Conservation (phyloP, 2,113 vertebrate species). For the Oryzias javanicus region DNA sequence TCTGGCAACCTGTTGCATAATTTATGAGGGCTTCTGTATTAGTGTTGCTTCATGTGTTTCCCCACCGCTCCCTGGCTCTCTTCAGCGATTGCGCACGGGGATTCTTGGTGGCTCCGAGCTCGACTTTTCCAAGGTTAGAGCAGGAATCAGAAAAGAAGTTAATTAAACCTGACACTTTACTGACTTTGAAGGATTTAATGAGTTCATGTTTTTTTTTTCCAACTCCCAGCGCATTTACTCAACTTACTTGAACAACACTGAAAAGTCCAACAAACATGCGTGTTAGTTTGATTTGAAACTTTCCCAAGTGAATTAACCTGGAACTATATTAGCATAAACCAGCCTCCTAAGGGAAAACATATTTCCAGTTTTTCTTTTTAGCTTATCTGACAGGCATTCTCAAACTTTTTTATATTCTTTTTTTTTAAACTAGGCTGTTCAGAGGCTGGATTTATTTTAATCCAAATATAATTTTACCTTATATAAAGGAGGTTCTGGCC, state of each 20-base stretch:
- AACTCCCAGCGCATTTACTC: neutral
- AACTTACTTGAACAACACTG: neutral
- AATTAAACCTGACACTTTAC: constrained; percentile 35
- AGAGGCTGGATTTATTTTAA: too few species aligned
- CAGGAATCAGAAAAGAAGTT: constrained; percentile 36
- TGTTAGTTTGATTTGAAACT: neutral
- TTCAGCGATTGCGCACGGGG: constrained; percentile 27
- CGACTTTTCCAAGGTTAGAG: constrained; percentile 48
- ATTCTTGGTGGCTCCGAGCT: constrained; percentile 4
- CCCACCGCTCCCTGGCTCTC: constrained; percentile 53
- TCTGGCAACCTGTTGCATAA: constrained; percentile 67
- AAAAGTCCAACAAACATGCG: neutral
- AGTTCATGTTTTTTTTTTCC: constrained; percentile 7
- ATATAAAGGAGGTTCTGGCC: too few species aligned
- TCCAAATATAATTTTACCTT: too few species aligned
- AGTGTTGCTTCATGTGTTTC: constrained; percentile 66
- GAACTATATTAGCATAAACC: neutral
- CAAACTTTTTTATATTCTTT: neutral
- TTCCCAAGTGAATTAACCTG: neutral
- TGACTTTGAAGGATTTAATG: constrained; percentile 27
- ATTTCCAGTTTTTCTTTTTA: neutral
- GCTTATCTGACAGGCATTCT: neutral
- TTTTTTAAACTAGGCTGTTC: neutral
- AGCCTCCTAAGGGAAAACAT: neutral
- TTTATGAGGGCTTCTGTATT: constrained; percentile 63